Conservation (phyloP, 2,113 vertebrate genomes). For the Eulacestoma nigropectus region DNA sequence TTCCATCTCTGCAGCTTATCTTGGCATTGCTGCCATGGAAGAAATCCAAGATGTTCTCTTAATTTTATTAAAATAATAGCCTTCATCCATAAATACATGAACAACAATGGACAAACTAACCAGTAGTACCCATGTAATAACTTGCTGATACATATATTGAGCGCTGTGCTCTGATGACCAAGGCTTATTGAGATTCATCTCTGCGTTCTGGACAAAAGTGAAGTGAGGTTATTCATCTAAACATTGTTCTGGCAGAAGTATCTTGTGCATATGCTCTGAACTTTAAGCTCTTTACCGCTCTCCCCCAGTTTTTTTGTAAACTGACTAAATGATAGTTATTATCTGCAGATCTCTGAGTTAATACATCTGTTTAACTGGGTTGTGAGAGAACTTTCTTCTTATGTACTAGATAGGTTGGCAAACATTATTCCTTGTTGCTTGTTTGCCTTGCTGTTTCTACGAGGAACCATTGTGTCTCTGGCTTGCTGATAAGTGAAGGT, state of each 20-base stretch:
- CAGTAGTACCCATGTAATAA: neutral
- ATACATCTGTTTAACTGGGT: neutral
- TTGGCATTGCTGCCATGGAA: neutral
- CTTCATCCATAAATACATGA: neutral
- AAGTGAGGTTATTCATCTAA: neutral
- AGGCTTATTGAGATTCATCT: neutral
- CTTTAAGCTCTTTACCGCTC: neutral
- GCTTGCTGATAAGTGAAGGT: neutral
- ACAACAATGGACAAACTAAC: neutral
- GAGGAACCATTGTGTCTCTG: neutral
- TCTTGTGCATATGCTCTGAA: neutral
- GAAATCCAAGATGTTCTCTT: neutral
- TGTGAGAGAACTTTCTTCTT: neutral
- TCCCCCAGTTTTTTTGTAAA: neutral
- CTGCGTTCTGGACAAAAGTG: neutral
- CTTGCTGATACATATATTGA: neutral
- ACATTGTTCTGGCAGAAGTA: neutral
- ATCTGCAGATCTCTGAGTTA: neutral
- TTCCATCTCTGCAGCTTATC: neutral
- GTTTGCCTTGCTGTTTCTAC: neutral
- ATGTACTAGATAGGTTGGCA: neutral
- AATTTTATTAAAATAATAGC: slow-evolving; percentile 22
- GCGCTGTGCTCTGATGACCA: neutral
- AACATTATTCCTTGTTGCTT: neutral
- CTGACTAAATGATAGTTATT: neutral